Evolutionary conservation across 2,888 invertebrate species (phyloP).

Genomic region (Malthinus seriepunctatus): DNA sequence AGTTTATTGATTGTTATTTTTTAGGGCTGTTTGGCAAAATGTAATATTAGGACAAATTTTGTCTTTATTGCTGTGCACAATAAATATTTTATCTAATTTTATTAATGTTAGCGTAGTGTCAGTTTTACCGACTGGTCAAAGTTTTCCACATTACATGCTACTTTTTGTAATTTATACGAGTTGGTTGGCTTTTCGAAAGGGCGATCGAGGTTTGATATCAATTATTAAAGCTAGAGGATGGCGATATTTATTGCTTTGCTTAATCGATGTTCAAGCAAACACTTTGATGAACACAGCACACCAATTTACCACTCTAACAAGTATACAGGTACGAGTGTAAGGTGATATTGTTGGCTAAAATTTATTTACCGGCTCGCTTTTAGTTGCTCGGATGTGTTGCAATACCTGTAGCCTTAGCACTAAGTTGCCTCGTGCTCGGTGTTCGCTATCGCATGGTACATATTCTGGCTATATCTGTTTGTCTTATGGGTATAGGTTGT

Average conservation of each 20-base stretch:
- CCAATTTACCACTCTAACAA: constrained; percentile 71
- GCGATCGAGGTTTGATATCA: constrained; percentile 63
- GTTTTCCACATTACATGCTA: constrained; percentile 77
- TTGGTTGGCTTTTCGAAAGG: constrained; percentile 71
- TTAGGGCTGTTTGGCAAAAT: constrained; percentile 73
- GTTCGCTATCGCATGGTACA: constrained; percentile 76
- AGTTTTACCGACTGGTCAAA: constrained; percentile 79
- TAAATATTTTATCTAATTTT: constrained; percentile 73
- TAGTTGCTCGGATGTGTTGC: constrained; percentile 85
- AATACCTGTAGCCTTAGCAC: constrained; percentile 76
- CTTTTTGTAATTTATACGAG: constrained; percentile 78
- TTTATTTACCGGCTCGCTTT: constrained; percentile 50
- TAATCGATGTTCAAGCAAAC: constrained; percentile 85
- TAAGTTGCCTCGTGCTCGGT: constrained; percentile 77
- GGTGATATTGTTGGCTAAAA: constrained; percentile 4
- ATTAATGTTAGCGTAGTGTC: constrained; percentile 71
- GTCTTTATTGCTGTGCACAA: constrained; percentile 75
- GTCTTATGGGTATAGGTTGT: constrained; percentile 80
- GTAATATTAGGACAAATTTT: constrained; percentile 76
- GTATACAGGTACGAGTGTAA: constrained; percentile 63
- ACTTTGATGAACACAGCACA: constrained; percentile 82
- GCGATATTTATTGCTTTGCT: constrained; percentile 76
- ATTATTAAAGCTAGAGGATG: constrained; percentile 72
- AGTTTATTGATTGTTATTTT: constrained; percentile 28
- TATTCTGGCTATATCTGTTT: constrained; percentile 77